These are phyloP conservation scores for Drosophila santomea DNA, from an alignment of 1,140 invertebrate genomes.

Conservation along the genomic window DNA sequence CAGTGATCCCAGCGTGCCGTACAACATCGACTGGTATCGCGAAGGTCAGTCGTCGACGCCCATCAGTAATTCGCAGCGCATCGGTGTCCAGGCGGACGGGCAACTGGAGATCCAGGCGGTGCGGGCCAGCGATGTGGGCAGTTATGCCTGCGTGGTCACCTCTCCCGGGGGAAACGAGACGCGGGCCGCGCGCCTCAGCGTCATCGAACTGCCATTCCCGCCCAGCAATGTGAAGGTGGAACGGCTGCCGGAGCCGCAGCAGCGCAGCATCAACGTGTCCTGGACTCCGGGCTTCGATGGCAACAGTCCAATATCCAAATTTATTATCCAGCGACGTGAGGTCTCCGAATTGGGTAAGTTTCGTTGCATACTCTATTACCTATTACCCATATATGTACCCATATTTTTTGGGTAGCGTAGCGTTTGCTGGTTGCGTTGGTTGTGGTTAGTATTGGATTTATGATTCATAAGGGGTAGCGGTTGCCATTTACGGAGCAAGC, in stretches of 20 bases:
- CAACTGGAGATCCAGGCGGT: constrained; percentile 93
- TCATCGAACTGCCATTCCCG: constrained; percentile 97
- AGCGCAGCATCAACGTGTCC: constrained; percentile 93
- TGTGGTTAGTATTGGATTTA: constrained; percentile 48
- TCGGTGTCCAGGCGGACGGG: constrained; percentile 90
- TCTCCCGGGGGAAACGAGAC: constrained; percentile 97
- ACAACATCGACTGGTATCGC: constrained; percentile 95
- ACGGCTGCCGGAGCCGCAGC: constrained; percentile 87
- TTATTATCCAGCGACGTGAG: constrained; percentile 95
- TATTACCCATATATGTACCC: constrained; percentile 1
- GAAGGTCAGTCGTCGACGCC: constrained; percentile 88
- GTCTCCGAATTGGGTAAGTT: constrained; percentile 92
- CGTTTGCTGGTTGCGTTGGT: constrained; percentile 39
- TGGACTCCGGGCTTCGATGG: constrained; percentile 99
- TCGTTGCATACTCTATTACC: background rate
- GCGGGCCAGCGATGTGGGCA: constrained; percentile 92
- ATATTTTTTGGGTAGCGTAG: constrained; percentile 26
- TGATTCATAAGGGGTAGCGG: constrained; percentile 19
- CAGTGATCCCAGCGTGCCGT: constrained; percentile 96
- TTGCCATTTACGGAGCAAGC: constrained; percentile 1
- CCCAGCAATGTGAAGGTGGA: constrained; percentile 93
- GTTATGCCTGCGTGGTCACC: constrained; percentile 91
- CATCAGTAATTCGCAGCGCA: constrained; percentile 87
- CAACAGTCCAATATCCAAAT: constrained; percentile 97
- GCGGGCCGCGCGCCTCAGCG: constrained; percentile 91